phyloP scores from a whole-genome alignment of 2,797 vertebrate genomes.

The Dermochelys coriacea region DNA sequence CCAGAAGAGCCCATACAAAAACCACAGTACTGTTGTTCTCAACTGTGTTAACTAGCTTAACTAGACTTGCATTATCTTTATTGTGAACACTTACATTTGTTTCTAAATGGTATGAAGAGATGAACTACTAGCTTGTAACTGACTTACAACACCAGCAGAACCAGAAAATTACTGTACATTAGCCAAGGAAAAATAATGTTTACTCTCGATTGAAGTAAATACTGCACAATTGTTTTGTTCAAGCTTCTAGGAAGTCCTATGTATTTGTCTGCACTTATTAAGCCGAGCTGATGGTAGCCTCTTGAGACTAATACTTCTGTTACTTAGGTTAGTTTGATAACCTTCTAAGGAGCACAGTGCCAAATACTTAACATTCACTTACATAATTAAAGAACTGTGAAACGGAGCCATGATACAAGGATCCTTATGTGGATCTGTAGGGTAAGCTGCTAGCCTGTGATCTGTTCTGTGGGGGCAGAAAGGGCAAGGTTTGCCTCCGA shows the following conservation, averaged over 20 bases:
- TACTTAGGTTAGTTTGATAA: fast-evolving
- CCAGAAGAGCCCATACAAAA: neutral
- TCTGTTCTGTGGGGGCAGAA: neutral
- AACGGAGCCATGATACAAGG: neutral
- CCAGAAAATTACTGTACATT: fast-evolving
- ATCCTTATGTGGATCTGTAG: neutral
- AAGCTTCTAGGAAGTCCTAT: fast-evolving
- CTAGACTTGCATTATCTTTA: fast-evolving
- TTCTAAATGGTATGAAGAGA: neutral
- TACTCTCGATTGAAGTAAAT: neutral
- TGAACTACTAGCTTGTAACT: fast-evolving
- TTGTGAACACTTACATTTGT: neutral
- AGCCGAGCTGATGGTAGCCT: neutral
- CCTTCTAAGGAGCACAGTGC: fast-evolving
- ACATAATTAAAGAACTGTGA: neutral
- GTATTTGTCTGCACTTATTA: neutral
- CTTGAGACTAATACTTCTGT: neutral
- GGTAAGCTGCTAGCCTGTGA: neutral
- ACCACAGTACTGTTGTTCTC: fast-evolving
- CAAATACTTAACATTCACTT: neutral
- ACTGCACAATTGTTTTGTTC: fast-evolving
- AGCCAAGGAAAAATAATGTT: neutral
- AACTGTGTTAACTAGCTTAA: neutral
- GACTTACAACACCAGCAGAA: neutral
- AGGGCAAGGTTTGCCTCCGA: neutral